phyloP scores from a whole-genome alignment of 2,888 invertebrate genomes.

The Zygaena filipendulae region DNA sequence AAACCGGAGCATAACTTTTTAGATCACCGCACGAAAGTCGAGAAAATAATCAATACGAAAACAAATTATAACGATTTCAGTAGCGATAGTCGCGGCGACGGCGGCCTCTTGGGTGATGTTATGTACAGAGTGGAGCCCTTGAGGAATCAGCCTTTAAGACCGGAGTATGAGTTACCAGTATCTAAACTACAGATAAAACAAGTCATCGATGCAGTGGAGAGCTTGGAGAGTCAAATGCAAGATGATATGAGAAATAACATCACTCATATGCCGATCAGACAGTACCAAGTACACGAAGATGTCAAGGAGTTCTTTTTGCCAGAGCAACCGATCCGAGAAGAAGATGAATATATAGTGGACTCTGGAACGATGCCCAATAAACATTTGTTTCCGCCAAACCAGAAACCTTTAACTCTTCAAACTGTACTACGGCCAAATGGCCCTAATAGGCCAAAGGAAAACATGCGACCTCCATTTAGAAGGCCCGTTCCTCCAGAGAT shows the following conservation, averaged over 20 bases:
- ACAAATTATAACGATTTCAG: constrained; percentile 62
- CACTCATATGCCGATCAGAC: constrained; percentile 23
- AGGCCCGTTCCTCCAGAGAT: constrained; percentile 57
- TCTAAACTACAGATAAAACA: constrained; percentile 50
- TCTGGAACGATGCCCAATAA: constrained; percentile 33
- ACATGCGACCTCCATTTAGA: constrained; percentile 43
- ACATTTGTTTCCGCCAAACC: constrained; percentile 42
- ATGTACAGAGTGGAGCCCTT: constrained; percentile 23
- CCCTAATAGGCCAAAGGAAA: constrained; percentile 30
- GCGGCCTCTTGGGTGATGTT: constrained; percentile 38
- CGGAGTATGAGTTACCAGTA: constrained; percentile 57
- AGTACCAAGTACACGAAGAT: constrained; percentile 49
- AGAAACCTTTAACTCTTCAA: constrained; percentile 54
- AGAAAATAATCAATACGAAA: constrained; percentile 60
- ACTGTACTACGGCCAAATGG: constrained; percentile 46
- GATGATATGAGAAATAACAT: constrained; percentile 32
- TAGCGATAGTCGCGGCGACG: constrained; percentile 36
- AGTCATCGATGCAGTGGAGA: constrained; percentile 54
- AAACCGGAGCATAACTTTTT: constrained; percentile 69
- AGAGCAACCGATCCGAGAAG: constrained; percentile 42
- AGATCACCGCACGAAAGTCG: constrained; percentile 46
- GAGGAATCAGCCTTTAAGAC: constrained; percentile 27
- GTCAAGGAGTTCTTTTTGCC: constrained; percentile 35
- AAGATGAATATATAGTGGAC: constrained; percentile 47
- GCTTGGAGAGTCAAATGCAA: constrained; percentile 42